Evolutionary conservation across 2,113 vertebrate species (phyloP).

Genomic region (Plectropomus leopardus): DNA sequence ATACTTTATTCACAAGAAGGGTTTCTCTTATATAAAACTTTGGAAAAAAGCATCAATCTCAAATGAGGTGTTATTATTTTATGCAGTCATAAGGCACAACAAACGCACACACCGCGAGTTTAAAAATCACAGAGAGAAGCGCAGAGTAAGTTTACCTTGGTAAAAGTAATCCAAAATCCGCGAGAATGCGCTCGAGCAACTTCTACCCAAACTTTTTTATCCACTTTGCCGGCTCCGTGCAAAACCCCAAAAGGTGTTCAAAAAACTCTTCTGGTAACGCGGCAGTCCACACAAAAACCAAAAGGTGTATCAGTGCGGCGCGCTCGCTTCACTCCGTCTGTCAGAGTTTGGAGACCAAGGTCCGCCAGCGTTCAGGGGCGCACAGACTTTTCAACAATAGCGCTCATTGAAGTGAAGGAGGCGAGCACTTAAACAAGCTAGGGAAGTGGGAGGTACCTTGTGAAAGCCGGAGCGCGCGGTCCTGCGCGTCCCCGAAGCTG

Average conservation of each 20-base stretch:
- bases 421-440: slow-evolving; percentile 37
- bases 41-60: accelerated
- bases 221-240: slow-evolving; percentile 32
- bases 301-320: slow-evolving; percentile 10
- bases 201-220: slow-evolving; percentile 37
- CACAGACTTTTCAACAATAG: slow-evolving; percentile 43
- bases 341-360: background rate
- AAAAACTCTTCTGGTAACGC: background rate
- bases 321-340: slow-evolving; percentile 14
- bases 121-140: background rate
- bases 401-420: slow-evolving; percentile 39
- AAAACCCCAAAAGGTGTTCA: background rate
- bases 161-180: slow-evolving; percentile 42
- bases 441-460: slow-evolving; percentile 62
- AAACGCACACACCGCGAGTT: background rate
- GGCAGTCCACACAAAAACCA: background rate
- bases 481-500: slow-evolving; percentile 28
- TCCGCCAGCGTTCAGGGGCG: slow-evolving; percentile 22
- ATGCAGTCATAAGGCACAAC: background rate
- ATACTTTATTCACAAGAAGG: no score
- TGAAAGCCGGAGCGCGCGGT: slow-evolving; percentile 28
- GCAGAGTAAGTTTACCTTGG: slow-evolving; percentile 54
- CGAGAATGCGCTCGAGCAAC: slow-evolving; percentile 19
- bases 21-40: background rate
- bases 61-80: background rate